These are phyloP conservation scores for Drosophila fuyamai DNA, from an alignment of 1,140 invertebrate genomes.

Conservation along the genomic window DNA sequence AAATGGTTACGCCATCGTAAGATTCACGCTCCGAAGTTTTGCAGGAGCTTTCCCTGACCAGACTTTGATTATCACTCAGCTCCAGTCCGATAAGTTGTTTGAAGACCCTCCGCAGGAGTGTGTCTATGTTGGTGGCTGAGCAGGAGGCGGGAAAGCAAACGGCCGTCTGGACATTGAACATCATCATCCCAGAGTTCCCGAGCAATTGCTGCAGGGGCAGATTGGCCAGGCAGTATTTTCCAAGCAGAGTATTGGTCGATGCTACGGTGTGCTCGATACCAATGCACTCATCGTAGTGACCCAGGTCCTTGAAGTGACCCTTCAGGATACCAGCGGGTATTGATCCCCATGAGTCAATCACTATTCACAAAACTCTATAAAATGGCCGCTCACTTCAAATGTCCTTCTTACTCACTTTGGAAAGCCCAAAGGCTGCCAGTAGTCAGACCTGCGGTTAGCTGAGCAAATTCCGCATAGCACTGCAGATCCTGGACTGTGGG, in stretches of 20 bases:
- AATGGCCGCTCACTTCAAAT: too few species aligned
- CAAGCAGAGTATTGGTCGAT: constrained; percentile 16
- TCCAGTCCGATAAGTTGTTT: constrained; percentile 30
- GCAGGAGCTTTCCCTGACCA: constrained; percentile 32
- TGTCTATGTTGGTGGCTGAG: constrained; percentile 41
- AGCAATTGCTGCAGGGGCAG: constrained; percentile 37
- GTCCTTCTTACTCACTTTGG: constrained; percentile 39
- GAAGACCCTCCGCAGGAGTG: constrained; percentile 22
- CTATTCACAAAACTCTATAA: constrained; percentile 7
- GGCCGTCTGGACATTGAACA: constrained; percentile 26
- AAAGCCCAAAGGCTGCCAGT: constrained; percentile 43
- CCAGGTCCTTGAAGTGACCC: constrained; percentile 53
- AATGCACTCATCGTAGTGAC: constrained; percentile 68
- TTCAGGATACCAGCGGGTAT: constrained; percentile 61
- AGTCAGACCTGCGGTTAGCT: constrained; percentile 10
- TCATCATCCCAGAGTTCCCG: constrained; percentile 15
- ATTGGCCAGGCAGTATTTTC: constrained; percentile 57
- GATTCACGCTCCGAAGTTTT: constrained; percentile 34
- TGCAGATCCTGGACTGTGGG: constrained; percentile 49
- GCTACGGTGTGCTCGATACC: constrained; percentile 31
- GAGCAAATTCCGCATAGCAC: constrained; percentile 51
- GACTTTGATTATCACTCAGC: neutral
- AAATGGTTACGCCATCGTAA: constrained; percentile 40
- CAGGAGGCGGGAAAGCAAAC: constrained; percentile 57
- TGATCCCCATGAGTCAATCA: constrained; percentile 73